Evolutionary conservation across 2,888 invertebrate genomes (phyloP).

Genomic region (Adelphocoris suturalis): DNA sequence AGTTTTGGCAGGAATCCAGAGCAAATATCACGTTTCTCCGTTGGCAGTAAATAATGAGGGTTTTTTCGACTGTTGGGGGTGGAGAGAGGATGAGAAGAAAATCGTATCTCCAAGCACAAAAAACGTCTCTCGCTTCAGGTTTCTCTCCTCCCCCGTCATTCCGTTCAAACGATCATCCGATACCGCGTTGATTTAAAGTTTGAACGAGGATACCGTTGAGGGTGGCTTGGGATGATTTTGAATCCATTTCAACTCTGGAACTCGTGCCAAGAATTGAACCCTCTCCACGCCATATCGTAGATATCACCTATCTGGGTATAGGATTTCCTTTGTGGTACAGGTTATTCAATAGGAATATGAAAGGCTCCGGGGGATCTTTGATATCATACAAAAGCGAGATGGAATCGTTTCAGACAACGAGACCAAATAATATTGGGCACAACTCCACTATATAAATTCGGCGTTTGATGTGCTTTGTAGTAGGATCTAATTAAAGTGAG

Average conservation of each 20-base stretch:
- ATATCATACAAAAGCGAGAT: too few relatives aligned
- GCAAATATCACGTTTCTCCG: slow-evolving; percentile 20
- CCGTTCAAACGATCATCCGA: background rate
- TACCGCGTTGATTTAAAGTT: background rate
- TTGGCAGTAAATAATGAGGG: slow-evolving; percentile 37
- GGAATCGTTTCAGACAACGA: background rate
- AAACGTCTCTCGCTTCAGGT: background rate
- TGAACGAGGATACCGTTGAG: slow-evolving; percentile 1
- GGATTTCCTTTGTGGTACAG: too few relatives aligned
- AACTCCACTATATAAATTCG: background rate
- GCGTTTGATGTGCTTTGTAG: too few relatives aligned
- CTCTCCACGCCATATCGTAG: background rate
- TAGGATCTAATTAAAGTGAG: too few relatives aligned
- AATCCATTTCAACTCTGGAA: background rate
- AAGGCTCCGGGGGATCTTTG: too few relatives aligned
- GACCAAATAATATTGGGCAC: background rate
- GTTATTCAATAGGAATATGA: too few relatives aligned
- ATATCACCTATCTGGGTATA: background rate
- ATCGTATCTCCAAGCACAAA: slow-evolving; percentile 1
- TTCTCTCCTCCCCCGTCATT: background rate
- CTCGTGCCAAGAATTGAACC: background rate
- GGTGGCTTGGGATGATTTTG: background rate
- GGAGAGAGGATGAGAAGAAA: slow-evolving; percentile 10
- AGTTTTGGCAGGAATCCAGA: slow-evolving; percentile 28
- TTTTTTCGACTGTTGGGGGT: background rate